Base-by-base conservation (phyloP, 2,888 invertebrate species). In the Brachyptera putata region DNA sequence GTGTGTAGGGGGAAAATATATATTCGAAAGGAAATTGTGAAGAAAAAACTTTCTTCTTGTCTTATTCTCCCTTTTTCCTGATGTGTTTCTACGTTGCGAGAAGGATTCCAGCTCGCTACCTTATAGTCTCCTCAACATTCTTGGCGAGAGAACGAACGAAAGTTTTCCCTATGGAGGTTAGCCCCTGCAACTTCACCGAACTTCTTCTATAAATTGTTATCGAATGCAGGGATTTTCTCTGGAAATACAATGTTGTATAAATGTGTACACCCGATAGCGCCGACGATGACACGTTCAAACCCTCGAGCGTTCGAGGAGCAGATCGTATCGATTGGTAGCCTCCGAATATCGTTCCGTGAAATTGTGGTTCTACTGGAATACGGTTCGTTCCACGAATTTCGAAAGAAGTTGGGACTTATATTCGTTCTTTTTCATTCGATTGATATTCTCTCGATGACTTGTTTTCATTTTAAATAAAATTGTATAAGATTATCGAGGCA, bases 171-270 rank as follows among this genome's bases (percentile, higher is more conserved):
- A 53, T 36, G 53, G 53, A 53, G 53, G 53, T 18, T 53, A 53
- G 53, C 53, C n/a, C n/a, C 16, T 30, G 16, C 34, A 53, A 53
- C 36, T 53, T 53, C 22, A n/a, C 36, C 34, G 18, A 53, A 53
- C 53, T 53, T 53, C 53, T 53, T 53, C 34, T 53, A 53, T 53
- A 53, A 53, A 53, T 53, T 53, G 53, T 53, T 53, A 53, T 53
- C 53, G 53, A 53, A 34, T 53, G 53, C 53, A 53, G 16, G 53
- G 53, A 53, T 53, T 53, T 53, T 16, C n/a, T 16, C 26, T 25
- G 49, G 14, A 24, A 50, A 50, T 50, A 50, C 49, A 25, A 21
- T 41, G 21, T 41, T 18, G 41, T 41, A 41, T 18, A 41, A 21
- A n/a, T n/a, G n/a, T n/a, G n/a, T n/a, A n/a, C n/a, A n/a, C n/a